Conservation (phyloP, 2,797 vertebrate genomes). For the Bovichtus diacanthus region DNA sequence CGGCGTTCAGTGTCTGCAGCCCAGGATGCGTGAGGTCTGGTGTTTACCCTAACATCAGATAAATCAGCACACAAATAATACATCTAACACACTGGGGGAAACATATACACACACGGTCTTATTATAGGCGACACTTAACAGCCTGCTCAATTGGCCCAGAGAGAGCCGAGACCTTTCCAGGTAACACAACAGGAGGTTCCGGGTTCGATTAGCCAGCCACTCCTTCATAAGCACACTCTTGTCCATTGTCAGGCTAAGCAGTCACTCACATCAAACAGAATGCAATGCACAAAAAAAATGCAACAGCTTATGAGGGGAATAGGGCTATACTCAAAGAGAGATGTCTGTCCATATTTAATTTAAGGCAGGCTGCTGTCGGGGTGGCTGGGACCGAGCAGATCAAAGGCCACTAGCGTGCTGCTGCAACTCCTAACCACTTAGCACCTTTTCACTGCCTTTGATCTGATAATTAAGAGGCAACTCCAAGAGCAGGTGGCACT, state of each 20-base stretch:
- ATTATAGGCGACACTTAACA: slow-evolving; percentile 65
- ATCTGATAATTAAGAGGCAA: slow-evolving; percentile 87
- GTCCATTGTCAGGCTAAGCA: slow-evolving; percentile 66
- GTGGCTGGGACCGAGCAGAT: slow-evolving; percentile 79
- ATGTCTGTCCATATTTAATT: slow-evolving; percentile 80
- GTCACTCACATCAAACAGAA: slow-evolving; percentile 76
- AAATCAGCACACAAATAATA: slow-evolving; percentile 76
- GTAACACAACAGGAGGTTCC: slow-evolving; percentile 62
- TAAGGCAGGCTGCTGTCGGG: slow-evolving; percentile 74
- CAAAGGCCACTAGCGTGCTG: slow-evolving; percentile 83
- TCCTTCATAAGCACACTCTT: slow-evolving; percentile 53
- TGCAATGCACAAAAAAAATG: slow-evolving; percentile 67
- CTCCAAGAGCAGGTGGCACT: slow-evolving; percentile 85
- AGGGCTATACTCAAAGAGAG: slow-evolving; percentile 74
- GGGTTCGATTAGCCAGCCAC: slow-evolving; percentile 60
- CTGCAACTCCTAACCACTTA: slow-evolving; percentile 82
- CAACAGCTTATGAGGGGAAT: slow-evolving; percentile 69
- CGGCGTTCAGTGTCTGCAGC: slow-evolving; percentile 31
- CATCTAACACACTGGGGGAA: slow-evolving; percentile 70
- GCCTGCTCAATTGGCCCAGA: slow-evolving; percentile 60
- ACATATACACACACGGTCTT: slow-evolving; percentile 46
- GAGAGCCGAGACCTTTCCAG: slow-evolving; percentile 70
- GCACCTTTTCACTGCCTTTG: slow-evolving; percentile 85
- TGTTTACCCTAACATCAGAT: slow-evolving; percentile 70
- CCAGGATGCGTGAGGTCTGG: slow-evolving; percentile 46